Percentiles rank a stretch among this genome's conserved stretches.
Conservation (phyloP, 2,888 invertebrate species). For the Tenthredo livida region DNA sequence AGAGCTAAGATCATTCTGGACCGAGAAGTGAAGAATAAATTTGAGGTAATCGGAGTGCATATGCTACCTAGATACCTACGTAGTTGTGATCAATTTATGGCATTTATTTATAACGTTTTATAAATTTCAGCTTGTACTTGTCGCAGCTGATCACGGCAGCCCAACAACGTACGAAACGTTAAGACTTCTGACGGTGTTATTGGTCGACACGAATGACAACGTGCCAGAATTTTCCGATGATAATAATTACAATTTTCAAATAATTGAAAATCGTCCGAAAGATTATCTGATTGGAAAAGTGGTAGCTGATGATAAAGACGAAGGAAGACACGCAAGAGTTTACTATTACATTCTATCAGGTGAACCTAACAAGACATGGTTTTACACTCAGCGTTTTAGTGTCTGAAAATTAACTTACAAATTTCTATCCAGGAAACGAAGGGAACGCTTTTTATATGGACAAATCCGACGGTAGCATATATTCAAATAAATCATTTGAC, state of each 20-base stretch:
- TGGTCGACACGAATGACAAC: slow-evolving; percentile 91
- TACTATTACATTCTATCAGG: slow-evolving; percentile 88
- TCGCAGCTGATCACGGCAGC: slow-evolving; percentile 90
- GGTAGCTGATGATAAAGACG: slow-evolving; percentile 87
- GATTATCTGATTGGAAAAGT: slow-evolving; percentile 82
- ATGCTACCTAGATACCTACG: neutral
- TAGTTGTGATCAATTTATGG: neutral
- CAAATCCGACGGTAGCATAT: slow-evolving; percentile 89
- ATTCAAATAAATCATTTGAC: slow-evolving; percentile 90
- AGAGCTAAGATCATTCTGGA: slow-evolving; percentile 89
- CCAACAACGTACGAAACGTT: slow-evolving; percentile 90
- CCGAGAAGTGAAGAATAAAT: slow-evolving; percentile 85
- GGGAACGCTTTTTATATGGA: slow-evolving; percentile 89
- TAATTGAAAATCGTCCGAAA: slow-evolving; percentile 84
- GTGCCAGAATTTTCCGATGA: slow-evolving; percentile 87
- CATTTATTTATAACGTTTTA: neutral
- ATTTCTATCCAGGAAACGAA: slow-evolving; percentile 83
- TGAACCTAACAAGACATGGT: slow-evolving; percentile 52
- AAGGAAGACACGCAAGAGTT: slow-evolving; percentile 89
- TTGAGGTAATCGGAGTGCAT: slow-evolving; percentile 78
- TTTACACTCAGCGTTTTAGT: neutral
- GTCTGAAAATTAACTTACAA: neutral
- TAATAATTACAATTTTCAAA: slow-evolving; percentile 84
- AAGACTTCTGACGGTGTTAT: slow-evolving; percentile 86
- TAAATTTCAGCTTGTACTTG: slow-evolving; percentile 85